phyloP scores from a whole-genome alignment of 2,888 invertebrate genomes.

The Lithophane semibrunnea region DNA sequence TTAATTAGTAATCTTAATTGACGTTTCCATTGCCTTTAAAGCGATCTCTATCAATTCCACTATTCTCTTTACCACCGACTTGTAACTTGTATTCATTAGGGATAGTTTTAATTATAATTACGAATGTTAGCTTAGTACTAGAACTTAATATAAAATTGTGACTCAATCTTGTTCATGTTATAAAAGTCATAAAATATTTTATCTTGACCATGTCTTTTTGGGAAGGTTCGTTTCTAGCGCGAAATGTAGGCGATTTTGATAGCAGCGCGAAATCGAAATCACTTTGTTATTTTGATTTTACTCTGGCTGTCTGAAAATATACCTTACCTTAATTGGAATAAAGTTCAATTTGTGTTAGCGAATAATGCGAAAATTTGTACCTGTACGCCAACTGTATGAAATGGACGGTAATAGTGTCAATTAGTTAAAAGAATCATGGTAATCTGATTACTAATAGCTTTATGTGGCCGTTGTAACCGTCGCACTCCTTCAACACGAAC shows the following conservation, averaged over 20 bases:
- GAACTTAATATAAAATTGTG: conserved; percentile 47
- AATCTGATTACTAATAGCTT: conserved; percentile 37
- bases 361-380: neutral
- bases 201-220: conserved; percentile 18
- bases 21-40: conserved; percentile 41
- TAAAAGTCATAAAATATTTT: conserved; percentile 40
- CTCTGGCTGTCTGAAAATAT: neutral
- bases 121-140: conserved; percentile 60
- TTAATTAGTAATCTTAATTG: conserved; percentile 23
- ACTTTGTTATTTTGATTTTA: conserved; percentile 3
- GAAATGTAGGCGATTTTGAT: conserved; percentile 2
- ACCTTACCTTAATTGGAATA: neutral
- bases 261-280: conserved; percentile 12
- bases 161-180: conserved; percentile 58
- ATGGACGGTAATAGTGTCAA: conserved; percentile 3
- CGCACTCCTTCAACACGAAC: neutral
- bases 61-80: conserved; percentile 68
- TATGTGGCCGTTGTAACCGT: conserved; percentile 7
- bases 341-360: conserved; percentile 5
- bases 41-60: conserved; percentile 63
- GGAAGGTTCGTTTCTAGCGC: neutral
- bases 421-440: conserved; percentile 51
- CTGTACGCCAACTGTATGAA: conserved; percentile 8
- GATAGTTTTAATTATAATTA: conserved; percentile 64
- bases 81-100: conserved; percentile 64